Evolutionary conservation across 37 sponge, comb jelly and placozoan genomes (phyloP), one percentile per base, ranked within the genome.

Genomic region (Spongilla lacustris): DNA sequence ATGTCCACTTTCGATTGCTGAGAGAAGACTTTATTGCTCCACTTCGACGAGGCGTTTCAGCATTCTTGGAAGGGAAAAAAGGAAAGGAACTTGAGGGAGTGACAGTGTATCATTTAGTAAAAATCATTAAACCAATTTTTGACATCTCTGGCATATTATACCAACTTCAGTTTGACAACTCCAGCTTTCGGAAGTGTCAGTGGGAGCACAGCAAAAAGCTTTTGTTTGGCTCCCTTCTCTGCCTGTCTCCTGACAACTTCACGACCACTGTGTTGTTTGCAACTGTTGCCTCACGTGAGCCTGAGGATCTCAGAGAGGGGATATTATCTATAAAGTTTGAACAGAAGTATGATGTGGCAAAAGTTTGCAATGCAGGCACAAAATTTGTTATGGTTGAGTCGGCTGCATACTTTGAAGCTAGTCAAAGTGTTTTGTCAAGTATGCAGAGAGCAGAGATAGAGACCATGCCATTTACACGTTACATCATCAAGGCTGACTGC

Each of bases 21-120:
- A 73, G 97, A 32, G 97, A 97, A 85, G 97, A 97, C 58, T 94
- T 97, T 75, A 71, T 97, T 2, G 91, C 89, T 38, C 97, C 97
- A 48, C 88, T 97, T 21, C 84, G 97, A 50, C 66, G 68, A 49
- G 97, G 97, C 22, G 77, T 97, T 11, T 41, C 36, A 32, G 80
- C 73, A 28, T 96, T 73, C 71, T 70, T 80, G 8, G 29, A 80
- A 2, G 86, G 81, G 26, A 46, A 68, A 6, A 50, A 41, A 4
- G 84, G 83, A 32, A 29, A 71, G 23, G 84, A 90, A n/a, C 28
- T 84, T 0, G 50, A 38, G 11, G 94, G 94, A 81, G 79, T 97
- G 17, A 87, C 67, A 24, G 78, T 90, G 37, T 96, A 96, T 50
- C 24, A 84, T 38, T 34, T 80, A 29, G 93, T 92, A 0, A 28